Base-by-base conservation (phyloP, 2,888 invertebrate genomes). In the Leucoma salicis region DNA sequence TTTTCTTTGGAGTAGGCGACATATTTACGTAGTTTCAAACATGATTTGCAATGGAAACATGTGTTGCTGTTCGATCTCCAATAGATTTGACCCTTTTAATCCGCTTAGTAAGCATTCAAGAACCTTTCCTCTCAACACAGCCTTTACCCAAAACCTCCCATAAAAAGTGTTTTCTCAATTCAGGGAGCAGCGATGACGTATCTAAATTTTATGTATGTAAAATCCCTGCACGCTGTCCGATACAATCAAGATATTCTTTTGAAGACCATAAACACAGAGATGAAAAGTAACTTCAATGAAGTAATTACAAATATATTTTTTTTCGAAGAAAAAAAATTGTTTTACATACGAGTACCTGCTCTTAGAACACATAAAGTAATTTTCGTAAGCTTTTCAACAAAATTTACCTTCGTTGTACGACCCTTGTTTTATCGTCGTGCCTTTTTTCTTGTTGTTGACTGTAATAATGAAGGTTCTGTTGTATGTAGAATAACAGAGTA, bases 131-230 rank as follows among this genome's bases (percentile, higher is more conserved):
- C 16, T 34, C 34, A 34, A 16, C 16, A 18, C 16, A 18, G 21
- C 21, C 16, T 16, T 21, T 18, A 18, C 21, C 11, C 11, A 34
- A 34, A 34, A 21, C 16, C 10, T 21, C 16, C 21, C 21, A 18
- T 10, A 11, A 18, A 34, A 34, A 11, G 27, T 15, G 11, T 28
- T 14, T 16, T 16, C 13, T 27, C 14, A 36, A 11, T 13, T 25
- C 4, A 24, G 13, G 39, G 33, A 29, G 25, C 14, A 35, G 39
- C 32, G 35, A 25, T 33, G 12, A 32, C 32, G 14, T 12, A 34
- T 11, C 18, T 15, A 16, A 34, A 34, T 18, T 34, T 14, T 34
- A 18, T 34, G 21, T 8, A 8, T 21, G 8, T 21, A 21, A 6
- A 6, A 6, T 16, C 3, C 16, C 16, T 4, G 16, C 3, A 16